Base-by-base conservation (phyloP, 92 coral and sea anemone species). In the Pocillopora grandis region DNA sequence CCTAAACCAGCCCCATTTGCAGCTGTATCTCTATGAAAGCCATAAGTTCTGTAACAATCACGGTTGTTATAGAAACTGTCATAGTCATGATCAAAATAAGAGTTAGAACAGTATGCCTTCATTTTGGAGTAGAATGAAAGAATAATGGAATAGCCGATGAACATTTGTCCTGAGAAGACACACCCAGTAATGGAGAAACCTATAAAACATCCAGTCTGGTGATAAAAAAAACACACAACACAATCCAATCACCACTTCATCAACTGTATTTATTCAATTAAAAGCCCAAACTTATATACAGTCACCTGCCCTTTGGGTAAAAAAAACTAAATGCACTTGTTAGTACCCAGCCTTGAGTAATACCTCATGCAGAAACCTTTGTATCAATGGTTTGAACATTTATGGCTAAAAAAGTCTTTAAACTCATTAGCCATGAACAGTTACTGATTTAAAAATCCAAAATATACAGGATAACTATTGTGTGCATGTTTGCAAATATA, bases 171-270 rank as follows among this genome's bases (percentile, higher is more conserved):
- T 67, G 86, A 31, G 0, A 89, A 9, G 76, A 91, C 90, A 87
- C 92, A 86, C 10, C 77, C 91, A 3, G 84, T 75, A 52, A 93
- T 85, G 10, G 97, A 84, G 85, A 93, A 93, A 10, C 95, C 97
- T 86, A 93, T 87, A 83, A 89, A 92, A n/a, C 88, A 83, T 16
- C 95, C 95, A 84, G 87, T 79, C 97, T 93, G 85, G 14, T 59
- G 23, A 68, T 7, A 58, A 36, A 69, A 27, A 27, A 49, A 42
- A 42, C 52, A 42, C 52, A 42, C 52, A 3, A 42, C 52, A 42
- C 52, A 31, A 60, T 12, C 10, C 65, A 75, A 70, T 12, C 36
- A 23, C 27, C 27, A 27, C 31, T 27, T 27, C 31, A 27, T 27
- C 31, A 27, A 27, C 31, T 27, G 1, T 27, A 27, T 27, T 27